phyloP scores from a whole-genome alignment of 2,113 vertebrate species.

The Albula glossodonta region DNA sequence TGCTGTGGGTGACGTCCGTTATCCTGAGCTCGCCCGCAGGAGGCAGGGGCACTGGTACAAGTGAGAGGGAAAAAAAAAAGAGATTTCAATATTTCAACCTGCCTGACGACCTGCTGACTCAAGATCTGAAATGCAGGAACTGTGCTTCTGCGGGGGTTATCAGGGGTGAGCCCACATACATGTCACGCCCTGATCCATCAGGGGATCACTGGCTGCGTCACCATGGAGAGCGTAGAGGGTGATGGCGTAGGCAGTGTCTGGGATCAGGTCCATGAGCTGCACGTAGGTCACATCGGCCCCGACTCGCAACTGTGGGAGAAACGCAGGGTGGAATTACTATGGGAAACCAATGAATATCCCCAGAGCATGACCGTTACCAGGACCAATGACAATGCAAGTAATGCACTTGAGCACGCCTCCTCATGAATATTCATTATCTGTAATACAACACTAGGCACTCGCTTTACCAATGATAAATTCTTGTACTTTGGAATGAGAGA shows the following conservation, averaged over 20 bases:
- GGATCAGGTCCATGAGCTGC: slow-evolving; percentile 80
- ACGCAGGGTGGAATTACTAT: slow-evolving; percentile 18
- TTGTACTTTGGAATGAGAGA: background rate
- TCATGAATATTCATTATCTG: no score
- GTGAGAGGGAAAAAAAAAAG: background rate
- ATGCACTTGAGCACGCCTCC: no score
- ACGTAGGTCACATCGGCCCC: slow-evolving; percentile 76
- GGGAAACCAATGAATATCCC: background rate
- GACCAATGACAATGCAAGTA: background rate
- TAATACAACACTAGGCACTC: no score
- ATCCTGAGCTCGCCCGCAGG: slow-evolving; percentile 77
- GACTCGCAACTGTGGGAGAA: slow-evolving; percentile 77
- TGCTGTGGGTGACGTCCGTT: slow-evolving; percentile 88
- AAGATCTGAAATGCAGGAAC: slow-evolving; percentile 3
- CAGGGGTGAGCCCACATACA: slow-evolving; percentile 69
- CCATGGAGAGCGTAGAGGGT: slow-evolving; percentile 78
- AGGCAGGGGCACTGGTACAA: slow-evolving; percentile 78
- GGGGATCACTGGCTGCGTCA: slow-evolving; percentile 80
- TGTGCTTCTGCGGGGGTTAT: slow-evolving; percentile 15
- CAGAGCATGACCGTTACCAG: background rate
- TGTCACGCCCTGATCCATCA: slow-evolving; percentile 84
- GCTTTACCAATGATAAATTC: no score
- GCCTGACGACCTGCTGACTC: background rate
- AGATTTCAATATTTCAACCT: background rate
- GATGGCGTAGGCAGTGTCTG: slow-evolving; percentile 85